These are phyloP conservation scores for Trochalopteron elliotii DNA, from an alignment of 2,113 vertebrate species.

Conservation along the genomic window DNA sequence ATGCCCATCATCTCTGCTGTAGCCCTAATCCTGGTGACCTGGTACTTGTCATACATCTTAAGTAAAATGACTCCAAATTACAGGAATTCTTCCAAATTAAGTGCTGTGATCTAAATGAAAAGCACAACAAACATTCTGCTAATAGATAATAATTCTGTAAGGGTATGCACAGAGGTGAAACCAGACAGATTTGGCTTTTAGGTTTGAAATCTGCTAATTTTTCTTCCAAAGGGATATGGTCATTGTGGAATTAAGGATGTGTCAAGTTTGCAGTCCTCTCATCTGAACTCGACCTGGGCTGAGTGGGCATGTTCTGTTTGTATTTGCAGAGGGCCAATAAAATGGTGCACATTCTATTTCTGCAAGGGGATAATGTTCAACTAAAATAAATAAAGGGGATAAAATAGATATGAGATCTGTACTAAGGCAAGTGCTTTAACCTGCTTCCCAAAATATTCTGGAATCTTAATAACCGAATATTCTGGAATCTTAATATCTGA, in stretches of 20 bases:
- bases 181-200: not conserved
- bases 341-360: not conserved
- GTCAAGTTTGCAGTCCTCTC: not conserved
- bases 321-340: not conserved
- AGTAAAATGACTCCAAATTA: not conserved
- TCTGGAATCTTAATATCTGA: not conserved
- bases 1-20: not conserved
- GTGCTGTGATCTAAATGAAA: not conserved
- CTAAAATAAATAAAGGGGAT: not conserved
- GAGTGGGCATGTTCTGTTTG: not conserved
- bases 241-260: not conserved
- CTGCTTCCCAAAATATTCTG: not conserved
- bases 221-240: not conserved
- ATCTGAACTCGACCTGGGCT: not conserved
- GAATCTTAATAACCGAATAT: not conserved
- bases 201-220: not conserved
- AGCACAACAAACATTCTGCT: not conserved
- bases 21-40: not conserved
- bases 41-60: not conserved
- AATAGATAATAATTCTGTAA: not conserved
- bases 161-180: not conserved
- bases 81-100: not conserved
- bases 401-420: not conserved
- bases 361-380: not conserved
- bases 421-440: not conserved